Evolutionary conservation across 2,113 vertebrate genomes (phyloP), one percentile per base, ranked within the genome.

Genomic region (Marmota flaviventris): DNA sequence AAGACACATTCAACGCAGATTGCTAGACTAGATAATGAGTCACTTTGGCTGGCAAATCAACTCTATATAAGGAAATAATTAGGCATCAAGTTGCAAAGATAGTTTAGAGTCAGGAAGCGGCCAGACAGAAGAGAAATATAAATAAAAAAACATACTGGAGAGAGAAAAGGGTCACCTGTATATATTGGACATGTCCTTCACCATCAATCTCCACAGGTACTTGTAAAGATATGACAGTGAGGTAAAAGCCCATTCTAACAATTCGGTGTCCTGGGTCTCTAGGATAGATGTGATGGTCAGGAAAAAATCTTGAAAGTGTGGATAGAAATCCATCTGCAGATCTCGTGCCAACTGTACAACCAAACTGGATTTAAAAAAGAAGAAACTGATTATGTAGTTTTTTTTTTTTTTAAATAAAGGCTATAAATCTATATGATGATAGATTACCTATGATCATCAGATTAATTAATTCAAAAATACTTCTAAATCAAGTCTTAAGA

Each of bases 161-260:
- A 45, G 22, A 83, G 63, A 24, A 70, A 85, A 82, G 58, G 34
- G 32, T 96, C 97, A 99, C 99, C 99, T 99, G 99, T 99, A 99
- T 97, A 99, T 99, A 73, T 93, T 99, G 86, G 97, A 45, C 98
- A 99, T 99, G 97, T 99, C 99, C 97, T 99, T 99, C 83, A 99
- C 99, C 99, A 99, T 99, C 78, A 99, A 94, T 88, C 99, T 99
- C 99, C 99, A 99, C 73, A 99, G 98, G 93, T 99, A 99, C 97
- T 99, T 99, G 98, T 99, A 99, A 45, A 99, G 99, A 96, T 99
- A 99, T 0, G 99, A 99, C 77, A 99, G 99, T 37, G 99, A 99
- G 0, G 99, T 99, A 97, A 99, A 99, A 51, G 98, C 99, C 99
- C 99, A 99, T 98, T 99, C 99, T 94, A 99, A 97, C 90, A 99